Base-by-base conservation (phyloP, 2,888 invertebrate genomes). In the Trichogramma dendrolimi region DNA sequence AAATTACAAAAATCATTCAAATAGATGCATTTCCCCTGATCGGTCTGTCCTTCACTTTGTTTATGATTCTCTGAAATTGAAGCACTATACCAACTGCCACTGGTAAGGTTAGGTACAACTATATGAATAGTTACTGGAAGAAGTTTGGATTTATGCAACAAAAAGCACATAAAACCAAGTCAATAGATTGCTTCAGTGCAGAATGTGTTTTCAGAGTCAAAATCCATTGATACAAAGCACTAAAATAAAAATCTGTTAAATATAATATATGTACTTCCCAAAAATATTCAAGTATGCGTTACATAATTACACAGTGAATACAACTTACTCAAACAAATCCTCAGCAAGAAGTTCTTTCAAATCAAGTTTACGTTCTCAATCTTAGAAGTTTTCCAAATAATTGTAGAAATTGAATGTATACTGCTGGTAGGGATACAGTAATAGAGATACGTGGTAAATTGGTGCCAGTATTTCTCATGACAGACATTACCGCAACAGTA, bases 91-190 rank as follows among this genome's bases (percentile, higher is more conserved):
- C n/a, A n/a, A 46, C 79, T 79, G 71, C 81, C 82, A 0, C 81
- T 82, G 1, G 82, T 78, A 48, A 81, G 70, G 71, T 82, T 84
- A 1, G 83, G 81, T 48, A 83, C 80, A 47, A 83, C 71, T 27
- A 90, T 86, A 55, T 88, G 87, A 94, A 79, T 42, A 94, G 77
- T 68, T 86, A 81, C 52, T 86, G 87, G 74, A 93, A 94, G 58
- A 91, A 81, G 66, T 88, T 87, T 0, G 92, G 90, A 69, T 88
- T 85, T 42, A 93, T 90, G 78, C 88, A 91, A 79, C 94, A 94
- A 73, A 94, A 84, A 4, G 94, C 89, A 77, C 94, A 95, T 54
- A 95, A 79, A 59, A 93, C 85, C 72, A 90, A 87, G 79, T 95
- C 93, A n/a, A 95, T 84, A 0, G 93, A 86, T 71, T 88, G 87